Base-by-base conservation (phyloP, 2,888 invertebrate species). In the Netelia inedita region DNA sequence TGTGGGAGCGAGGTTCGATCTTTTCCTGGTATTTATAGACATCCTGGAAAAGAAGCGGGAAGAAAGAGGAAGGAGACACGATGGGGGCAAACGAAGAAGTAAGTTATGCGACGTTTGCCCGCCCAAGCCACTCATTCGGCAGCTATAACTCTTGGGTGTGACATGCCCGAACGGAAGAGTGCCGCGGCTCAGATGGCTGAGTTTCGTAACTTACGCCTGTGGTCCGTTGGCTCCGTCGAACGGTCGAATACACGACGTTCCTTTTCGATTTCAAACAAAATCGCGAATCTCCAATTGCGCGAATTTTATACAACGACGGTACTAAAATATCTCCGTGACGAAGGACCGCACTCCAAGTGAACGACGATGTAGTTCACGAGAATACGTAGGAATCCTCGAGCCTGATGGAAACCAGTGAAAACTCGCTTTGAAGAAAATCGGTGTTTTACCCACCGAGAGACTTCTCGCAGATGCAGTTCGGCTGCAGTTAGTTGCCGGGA, bases 91-190 rank as follows among this genome's bases (percentile, higher is more conserved):
- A 88, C 87, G 91, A 89, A 91, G 90, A 90, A 91, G 92, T 93
- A 93, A 93, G 92, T 93, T 93, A 93, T 93, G 92, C 93, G 93
- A 92, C 92, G 91, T 91, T 92, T 90, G 91, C 92, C 93, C 93
- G 92, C 92, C 93, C 92, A 91, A 92, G 93, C 93, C 90, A 92
- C 93, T 93, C 93, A 92, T 92, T 93, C 92, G 89, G 90, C 90
- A 89, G 90, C 91, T 92, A 93, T 93, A 93, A 93, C 91, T 93
- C 92, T 92, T 89, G 50, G 79, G 89, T 91, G 92, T 92, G 93
- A 93, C 93, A 92, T 92, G 89, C 90, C 88, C 89, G 91, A 93
- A 92, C 92, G 92, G 93, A 93, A 93, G 92, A 92, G 91, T 91
- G 92, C 85, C 21, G 41, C 72, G 68, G 59, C 63, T 72, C 79